phyloP scores from a whole-genome alignment of 2,113 vertebrate species.

The Python bivittatus region DNA sequence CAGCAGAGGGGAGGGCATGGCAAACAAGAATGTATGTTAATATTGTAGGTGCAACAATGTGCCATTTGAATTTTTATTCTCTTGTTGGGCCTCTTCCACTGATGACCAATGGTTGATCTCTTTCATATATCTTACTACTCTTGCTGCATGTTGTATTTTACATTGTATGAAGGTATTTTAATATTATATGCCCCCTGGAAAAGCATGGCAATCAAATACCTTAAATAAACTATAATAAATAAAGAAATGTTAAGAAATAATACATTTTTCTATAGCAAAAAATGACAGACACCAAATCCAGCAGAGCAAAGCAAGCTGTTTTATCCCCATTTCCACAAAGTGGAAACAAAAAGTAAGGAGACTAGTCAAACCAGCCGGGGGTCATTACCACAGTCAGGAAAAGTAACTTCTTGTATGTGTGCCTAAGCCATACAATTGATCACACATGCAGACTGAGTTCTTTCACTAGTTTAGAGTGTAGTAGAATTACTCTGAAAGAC shows the following conservation, averaged over 20 bases:
- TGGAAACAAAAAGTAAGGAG: slow-evolving; percentile 1
- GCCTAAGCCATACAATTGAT: not conserved
- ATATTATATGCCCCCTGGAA: not conserved
- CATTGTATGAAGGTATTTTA: not conserved
- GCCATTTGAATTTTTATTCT: not conserved
- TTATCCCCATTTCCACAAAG: not conserved
- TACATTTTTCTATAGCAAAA: not conserved
- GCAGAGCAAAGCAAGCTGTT: slow-evolving; percentile 19
- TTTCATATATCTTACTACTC: not conserved
- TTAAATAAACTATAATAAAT: not conserved
- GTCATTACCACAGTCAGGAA: slow-evolving; percentile 9
- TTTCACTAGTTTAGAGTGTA: slow-evolving; percentile 29
- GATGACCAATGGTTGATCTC: not conserved
- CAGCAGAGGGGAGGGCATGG: too few relatives aligned
- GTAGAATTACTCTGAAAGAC: slow-evolving; percentile 14
- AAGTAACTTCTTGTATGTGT: slow-evolving; percentile 24
- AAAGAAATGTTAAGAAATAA: slow-evolving; percentile 22
- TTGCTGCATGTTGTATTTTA: not conserved
- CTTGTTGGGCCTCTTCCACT: not conserved
- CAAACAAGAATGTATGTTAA: not conserved
- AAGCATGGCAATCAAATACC: not conserved
- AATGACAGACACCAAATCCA: not conserved
- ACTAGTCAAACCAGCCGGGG: not conserved
- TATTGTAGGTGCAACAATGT: not conserved
- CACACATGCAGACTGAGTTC: not conserved